A percentile compares a stretch with the other conserved stretches of the same genome.
Evolutionary conservation across 2,113 vertebrate genomes (phyloP).

Genomic region (Rhinoptilus africanus): DNA sequence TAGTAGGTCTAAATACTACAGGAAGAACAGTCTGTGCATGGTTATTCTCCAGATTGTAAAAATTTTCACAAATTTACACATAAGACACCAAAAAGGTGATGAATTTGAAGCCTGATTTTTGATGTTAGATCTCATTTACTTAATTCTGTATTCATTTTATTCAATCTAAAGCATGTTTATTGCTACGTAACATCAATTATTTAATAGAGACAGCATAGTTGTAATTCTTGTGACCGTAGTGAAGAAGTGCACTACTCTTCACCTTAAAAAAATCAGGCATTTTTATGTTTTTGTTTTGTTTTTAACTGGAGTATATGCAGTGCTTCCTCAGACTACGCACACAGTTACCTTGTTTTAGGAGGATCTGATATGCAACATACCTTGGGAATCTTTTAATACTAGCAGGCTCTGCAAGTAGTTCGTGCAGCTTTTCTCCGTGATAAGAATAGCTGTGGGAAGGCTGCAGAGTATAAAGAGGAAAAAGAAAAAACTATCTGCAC

Average conservation of each 20-base stretch:
- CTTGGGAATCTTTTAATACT: constrained; percentile 14
- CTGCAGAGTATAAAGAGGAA: background rate
- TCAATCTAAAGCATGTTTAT: background rate
- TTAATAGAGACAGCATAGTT: background rate
- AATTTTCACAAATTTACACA: background rate
- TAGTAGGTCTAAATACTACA: background rate
- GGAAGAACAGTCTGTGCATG: background rate
- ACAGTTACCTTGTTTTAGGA: background rate
- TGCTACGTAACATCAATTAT: background rate
- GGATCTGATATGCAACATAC: background rate
- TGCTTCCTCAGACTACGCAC: background rate
- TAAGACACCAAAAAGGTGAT: background rate
- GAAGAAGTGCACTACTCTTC: background rate
- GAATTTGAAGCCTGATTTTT: background rate
- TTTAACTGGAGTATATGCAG: background rate
- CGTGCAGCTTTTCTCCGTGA: background rate
- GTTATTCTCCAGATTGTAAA: background rate
- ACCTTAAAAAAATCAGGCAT: background rate
- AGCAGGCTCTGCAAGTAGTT: constrained; percentile 20
- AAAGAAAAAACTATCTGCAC: constrained; percentile 34
- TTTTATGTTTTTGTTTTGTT: background rate
- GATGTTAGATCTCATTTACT: background rate
- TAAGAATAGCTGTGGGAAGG: constrained; percentile 46
- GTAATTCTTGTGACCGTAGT: background rate
- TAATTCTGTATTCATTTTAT: background rate